Evolutionary conservation across 1,140 invertebrate species (phyloP).

Genomic region (Eufriesea mexicana): DNA sequence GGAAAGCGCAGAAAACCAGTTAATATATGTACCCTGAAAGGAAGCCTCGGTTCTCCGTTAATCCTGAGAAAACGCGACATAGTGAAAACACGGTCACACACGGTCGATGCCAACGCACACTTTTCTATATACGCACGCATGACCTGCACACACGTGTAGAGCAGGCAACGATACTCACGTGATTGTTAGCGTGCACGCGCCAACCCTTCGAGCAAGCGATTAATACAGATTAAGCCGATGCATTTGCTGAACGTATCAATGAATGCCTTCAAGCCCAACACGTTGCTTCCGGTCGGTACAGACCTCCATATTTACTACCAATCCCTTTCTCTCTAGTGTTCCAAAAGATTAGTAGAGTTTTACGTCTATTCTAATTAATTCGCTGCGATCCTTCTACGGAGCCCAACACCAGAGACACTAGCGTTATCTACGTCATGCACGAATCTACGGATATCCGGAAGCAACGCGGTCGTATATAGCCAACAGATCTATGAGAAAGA

Average conservation of each 20-base stretch:
- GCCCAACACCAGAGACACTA: not conserved
- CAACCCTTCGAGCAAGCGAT: constrained; percentile 37
- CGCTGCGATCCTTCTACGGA: not conserved
- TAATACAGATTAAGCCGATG: constrained; percentile 12
- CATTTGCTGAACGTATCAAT: constrained; percentile 17
- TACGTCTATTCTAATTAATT: not conserved
- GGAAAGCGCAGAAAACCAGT: constrained; percentile 45
- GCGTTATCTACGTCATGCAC: not conserved
- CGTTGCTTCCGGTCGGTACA: constrained; percentile 15
- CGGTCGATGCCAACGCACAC: constrained; percentile 36
- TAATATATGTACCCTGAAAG: constrained; percentile 55
- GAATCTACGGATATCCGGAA: constrained; percentile 14
- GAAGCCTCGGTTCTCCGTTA: constrained; percentile 55
- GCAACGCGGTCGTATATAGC: constrained; percentile 6
- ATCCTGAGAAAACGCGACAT: constrained; percentile 25
- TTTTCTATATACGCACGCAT: constrained; percentile 7
- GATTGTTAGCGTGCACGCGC: constrained; percentile 46
- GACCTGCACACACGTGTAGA: constrained; percentile 10
- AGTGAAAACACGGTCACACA: not conserved
- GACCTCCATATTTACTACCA: not conserved
- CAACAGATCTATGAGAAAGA: not conserved
- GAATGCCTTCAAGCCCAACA: constrained; percentile 5
- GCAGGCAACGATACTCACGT: constrained; percentile 44
- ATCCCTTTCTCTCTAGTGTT: not conserved
- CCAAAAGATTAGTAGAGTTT: not conserved